These are phyloP conservation scores for Silurus meridionalis DNA, from an alignment of 2,113 vertebrate genomes.

Conservation along the genomic window DNA sequence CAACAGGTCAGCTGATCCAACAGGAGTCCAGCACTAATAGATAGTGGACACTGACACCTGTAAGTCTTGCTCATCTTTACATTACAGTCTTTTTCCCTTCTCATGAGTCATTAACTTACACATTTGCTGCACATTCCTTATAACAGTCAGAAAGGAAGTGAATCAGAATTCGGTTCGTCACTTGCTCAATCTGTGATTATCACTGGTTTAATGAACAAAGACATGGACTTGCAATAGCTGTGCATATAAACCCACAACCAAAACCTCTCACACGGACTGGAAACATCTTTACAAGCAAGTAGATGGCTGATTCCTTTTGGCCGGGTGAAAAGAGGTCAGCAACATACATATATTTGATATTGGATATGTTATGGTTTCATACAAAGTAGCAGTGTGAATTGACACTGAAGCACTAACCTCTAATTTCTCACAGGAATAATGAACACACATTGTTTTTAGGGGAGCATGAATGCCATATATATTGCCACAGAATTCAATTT, in stretches of 20 bases:
- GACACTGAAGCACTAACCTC: not conserved
- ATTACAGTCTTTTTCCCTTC: not conserved
- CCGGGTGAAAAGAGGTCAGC: not conserved
- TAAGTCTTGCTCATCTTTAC: not conserved
- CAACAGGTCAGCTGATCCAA: slow-evolving; percentile 33
- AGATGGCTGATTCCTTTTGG: not conserved
- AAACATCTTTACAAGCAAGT: not conserved
- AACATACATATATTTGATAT: not conserved
- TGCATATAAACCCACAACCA: not conserved
- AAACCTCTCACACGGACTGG: not conserved
- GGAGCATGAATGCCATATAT: too few species aligned
- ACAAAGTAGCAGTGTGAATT: not conserved
- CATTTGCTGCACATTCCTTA: not conserved
- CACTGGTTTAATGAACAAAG: not conserved
- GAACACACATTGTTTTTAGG: not conserved
- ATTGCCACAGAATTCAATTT: too few species aligned
- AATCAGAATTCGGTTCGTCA: not conserved
- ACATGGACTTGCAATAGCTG: not conserved
- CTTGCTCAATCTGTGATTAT: not conserved
- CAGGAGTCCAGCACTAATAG: not conserved
- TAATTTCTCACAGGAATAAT: not conserved
- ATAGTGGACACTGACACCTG: slow-evolving; percentile 27
- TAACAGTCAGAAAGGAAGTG: too few species aligned
- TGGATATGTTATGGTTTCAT: not conserved
- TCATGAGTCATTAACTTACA: not conserved